Evolutionary conservation across 1,140 invertebrate species (phyloP).

Genomic region (Drosophila persimilis): DNA sequence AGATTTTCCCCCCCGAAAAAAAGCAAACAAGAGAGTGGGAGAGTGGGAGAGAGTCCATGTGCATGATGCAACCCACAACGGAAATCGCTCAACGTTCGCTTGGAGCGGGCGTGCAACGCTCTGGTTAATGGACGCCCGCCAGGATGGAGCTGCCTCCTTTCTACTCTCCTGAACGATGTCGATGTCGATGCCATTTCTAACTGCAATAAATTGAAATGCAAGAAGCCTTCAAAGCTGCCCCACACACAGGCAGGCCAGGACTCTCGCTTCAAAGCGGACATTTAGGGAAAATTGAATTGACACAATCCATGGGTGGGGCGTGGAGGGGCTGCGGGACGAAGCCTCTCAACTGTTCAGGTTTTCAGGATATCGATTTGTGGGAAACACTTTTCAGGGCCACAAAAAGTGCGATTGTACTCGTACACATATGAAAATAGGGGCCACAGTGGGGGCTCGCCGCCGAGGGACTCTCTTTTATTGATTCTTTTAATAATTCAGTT

Average conservation of each 20-base stretch:
- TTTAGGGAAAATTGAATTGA: constrained; percentile 40
- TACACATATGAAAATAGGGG: no score
- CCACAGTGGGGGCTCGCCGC: no score
- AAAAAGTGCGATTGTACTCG: constrained; percentile 10
- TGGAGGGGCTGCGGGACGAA: neutral
- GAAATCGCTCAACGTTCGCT: constrained; percentile 67
- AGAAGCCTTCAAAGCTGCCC: constrained; percentile 26
- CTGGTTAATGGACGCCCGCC: constrained; percentile 42
- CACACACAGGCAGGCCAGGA: constrained; percentile 14
- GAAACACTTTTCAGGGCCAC: constrained; percentile 22
- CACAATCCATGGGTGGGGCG: neutral
- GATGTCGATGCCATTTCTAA: constrained; percentile 43
- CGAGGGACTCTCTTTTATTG: no score
- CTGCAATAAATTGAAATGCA: constrained; percentile 60
- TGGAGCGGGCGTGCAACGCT: constrained; percentile 51
- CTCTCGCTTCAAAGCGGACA: constrained; percentile 38
- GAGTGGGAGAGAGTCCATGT: constrained; percentile 2
- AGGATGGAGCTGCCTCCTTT: no score
- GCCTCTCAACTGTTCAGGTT: constrained; percentile 9
- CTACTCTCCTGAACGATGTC: no score
- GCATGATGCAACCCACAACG: constrained; percentile 73
- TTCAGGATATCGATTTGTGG: constrained; percentile 31
- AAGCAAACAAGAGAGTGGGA: no score
- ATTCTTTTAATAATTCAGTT: no score
- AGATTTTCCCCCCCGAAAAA: constrained; percentile 46